Evolutionary conservation across 2,797 vertebrate species (phyloP), one percentile per base, ranked within the genome.

Genomic region (Cossypha caffra): DNA sequence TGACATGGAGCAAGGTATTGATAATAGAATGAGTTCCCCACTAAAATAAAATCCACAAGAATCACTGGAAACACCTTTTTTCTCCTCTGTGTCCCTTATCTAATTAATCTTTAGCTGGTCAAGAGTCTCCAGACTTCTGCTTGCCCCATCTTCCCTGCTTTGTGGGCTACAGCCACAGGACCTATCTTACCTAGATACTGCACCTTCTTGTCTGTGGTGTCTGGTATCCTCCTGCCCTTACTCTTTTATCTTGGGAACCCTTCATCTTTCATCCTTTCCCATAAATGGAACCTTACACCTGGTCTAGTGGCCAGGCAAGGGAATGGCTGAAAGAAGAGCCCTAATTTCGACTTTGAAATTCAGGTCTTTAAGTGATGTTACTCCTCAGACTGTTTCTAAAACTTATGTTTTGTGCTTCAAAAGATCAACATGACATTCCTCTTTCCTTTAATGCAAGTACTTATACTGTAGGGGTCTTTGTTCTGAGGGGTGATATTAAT

Each of bases 31-130:
- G 19, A n/a, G 17, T 64, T 93, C 14, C 23, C 7, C 3, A 4
- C 29, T 67, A 45, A 88, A 90, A 40, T 43, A 76, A 74, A 54
- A 71, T 74, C 19, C 11, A 31, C 29, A 72, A 47, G 25, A 82
- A 29, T n/a, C 0, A 0, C 42, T n/a, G 10, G 14, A 13, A 14
- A 43, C 1, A 9, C 1, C 28, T 64, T 79, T 93, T 57, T 4
- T 83, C 24, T 74, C 10, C 48, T 40, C 35, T 68, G 3, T 66
- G 26, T 35, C 51, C 10, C 29, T 84, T 50, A 77, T 71, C n/a
- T 75, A 68, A 50, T 16, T 75, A 33, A 11, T 64, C 25, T 59
- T 84, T 48, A 73, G 38, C 37, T 71, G 58, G 48, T 61, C n/a
- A 88, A 78, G 48, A n/a, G 10, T 51, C 20, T 79, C 31, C 58